Conservation (phyloP, 2,113 vertebrate species). For the Limnothrissa miodon region DNA sequence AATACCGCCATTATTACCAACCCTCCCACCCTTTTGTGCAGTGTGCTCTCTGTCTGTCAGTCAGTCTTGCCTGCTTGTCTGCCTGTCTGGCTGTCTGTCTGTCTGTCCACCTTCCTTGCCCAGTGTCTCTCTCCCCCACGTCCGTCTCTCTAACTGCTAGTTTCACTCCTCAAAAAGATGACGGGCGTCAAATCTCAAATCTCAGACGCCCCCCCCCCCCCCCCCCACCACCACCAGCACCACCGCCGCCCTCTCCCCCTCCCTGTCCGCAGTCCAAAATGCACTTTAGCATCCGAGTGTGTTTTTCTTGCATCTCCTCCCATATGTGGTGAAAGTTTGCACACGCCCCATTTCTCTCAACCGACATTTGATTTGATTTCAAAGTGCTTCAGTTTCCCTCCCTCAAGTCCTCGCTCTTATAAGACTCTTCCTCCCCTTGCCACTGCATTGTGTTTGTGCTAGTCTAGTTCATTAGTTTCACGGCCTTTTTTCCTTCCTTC, state of each 20-base stretch:
- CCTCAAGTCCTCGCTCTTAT: neutral
- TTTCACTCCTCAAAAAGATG: no score
- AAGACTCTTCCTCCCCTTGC: constrained; percentile 27
- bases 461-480: neutral
- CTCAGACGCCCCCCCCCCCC: neutral
- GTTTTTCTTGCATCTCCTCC: neutral
- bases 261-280: neutral
- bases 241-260: no score
- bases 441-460: constrained; percentile 2
- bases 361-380: neutral
- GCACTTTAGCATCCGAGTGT: neutral
- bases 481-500: neutral
- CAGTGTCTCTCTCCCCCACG: neutral
- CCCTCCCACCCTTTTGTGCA: neutral
- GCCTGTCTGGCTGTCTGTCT: neutral
- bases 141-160: neutral
- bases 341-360: neutral
- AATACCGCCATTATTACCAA: neutral
- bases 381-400: neutral
- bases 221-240: no score
- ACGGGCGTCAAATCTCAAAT: neutral
- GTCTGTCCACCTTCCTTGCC: neutral
- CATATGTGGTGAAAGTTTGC: neutral
- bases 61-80: neutral
- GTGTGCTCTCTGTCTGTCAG: neutral